Conservation (phyloP, 2,797 vertebrate genomes). For the Muraenolepis orangiensis region DNA sequence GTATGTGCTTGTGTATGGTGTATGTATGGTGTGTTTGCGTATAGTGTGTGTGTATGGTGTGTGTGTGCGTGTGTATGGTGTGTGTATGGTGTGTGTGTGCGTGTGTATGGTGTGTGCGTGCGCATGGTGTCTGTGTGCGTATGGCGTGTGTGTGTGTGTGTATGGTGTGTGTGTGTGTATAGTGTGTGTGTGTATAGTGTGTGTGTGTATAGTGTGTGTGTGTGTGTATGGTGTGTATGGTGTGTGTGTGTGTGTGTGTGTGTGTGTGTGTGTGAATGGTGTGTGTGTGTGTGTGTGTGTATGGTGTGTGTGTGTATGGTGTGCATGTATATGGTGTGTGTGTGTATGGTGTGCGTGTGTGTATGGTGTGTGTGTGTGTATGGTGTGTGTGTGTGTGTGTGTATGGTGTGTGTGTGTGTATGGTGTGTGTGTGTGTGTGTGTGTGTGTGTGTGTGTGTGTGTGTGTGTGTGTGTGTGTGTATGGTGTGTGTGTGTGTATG, state of each 20-base stretch:
- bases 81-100: no score
- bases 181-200: no score
- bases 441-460: slow-evolving; percentile 36
- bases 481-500: no score
- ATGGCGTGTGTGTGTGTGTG: background rate
- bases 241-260: slow-evolving; percentile 34
- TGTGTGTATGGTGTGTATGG: no score
- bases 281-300: no score
- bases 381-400: background rate
- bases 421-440: slow-evolving; percentile 6
- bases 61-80: no score
- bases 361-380: background rate
- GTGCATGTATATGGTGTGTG: background rate
- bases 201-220: slow-evolving; percentile 2
- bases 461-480: no score
- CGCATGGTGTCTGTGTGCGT: no score
- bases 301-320: no score
- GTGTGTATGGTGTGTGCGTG: background rate
- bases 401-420: slow-evolving; percentile 7
- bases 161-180: slow-evolving; percentile 1
- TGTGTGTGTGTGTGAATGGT: no score
- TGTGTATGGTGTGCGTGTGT: background rate
- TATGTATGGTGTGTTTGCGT: slow-evolving; percentile 21
- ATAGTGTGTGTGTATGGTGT: no score
- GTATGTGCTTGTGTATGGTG: slow-evolving; percentile 23